These are phyloP conservation scores for Synanthedon tipuliformis DNA, from an alignment of 2,888 invertebrate genomes.

Conservation along the genomic window DNA sequence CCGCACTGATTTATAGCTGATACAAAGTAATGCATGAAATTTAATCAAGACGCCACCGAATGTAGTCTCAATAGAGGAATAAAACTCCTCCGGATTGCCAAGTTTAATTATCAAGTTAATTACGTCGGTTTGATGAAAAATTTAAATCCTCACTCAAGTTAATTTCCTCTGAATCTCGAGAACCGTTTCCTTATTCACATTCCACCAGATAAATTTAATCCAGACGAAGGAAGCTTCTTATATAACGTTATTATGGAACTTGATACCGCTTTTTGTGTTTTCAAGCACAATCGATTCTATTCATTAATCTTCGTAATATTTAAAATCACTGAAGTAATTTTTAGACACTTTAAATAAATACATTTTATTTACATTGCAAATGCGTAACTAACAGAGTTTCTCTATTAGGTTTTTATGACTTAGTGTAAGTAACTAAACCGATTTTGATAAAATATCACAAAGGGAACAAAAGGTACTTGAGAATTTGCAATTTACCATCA, in stretches of 20 bases:
- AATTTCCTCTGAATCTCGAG: constrained; percentile 48
- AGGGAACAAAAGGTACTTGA: too few relatives aligned
- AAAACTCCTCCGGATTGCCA: constrained; percentile 39
- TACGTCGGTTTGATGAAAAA: constrained; percentile 62
- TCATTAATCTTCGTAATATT: too few relatives aligned
- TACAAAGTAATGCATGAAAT: constrained; percentile 3
- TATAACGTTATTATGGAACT: constrained; percentile 16
- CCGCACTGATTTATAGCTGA: not conserved
- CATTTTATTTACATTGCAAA: too few relatives aligned
- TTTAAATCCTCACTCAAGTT: constrained; percentile 59
- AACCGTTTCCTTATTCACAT: constrained; percentile 49
- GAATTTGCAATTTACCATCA: too few relatives aligned
- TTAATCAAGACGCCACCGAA: constrained; percentile 21
- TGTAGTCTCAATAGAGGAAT: constrained; percentile 43
- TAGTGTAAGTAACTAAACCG: too few relatives aligned
- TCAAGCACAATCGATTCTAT: too few relatives aligned
- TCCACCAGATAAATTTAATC: constrained; percentile 38
- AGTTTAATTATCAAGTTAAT: constrained; percentile 65
- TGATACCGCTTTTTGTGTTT: not conserved
- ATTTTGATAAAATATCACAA: too few relatives aligned
- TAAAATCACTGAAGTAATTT: too few relatives aligned
- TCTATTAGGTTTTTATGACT: too few relatives aligned
- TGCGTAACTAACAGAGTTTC: too few relatives aligned
- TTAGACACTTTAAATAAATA: too few relatives aligned
- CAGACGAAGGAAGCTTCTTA: constrained; percentile 22